A percentile compares a stretch with the other conserved stretches of the same genome.
Evolutionary conservation across 92 coral and sea anemone species (phyloP).

Genomic region (Parazoanthus atlanticus): DNA sequence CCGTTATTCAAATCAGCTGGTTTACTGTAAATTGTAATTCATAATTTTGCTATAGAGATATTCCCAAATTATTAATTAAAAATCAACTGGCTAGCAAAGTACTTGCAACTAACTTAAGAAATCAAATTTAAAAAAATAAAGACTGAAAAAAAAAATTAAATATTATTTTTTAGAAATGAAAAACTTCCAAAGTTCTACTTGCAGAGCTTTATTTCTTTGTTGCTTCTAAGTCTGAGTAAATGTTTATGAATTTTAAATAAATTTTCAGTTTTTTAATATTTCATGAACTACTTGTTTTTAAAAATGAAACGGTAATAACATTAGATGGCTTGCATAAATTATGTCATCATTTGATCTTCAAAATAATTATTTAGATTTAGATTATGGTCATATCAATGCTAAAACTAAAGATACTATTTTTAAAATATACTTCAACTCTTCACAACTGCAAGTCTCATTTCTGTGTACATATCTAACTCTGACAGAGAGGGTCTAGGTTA

Average conservation of each 20-base stretch:
- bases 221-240: background rate
- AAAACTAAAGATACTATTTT: background rate
- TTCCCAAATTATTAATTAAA: no score
- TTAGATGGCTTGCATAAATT: background rate
- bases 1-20: no score
- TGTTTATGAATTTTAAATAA: background rate
- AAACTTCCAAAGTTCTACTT: background rate
- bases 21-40: no score
- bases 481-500: no score
- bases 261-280: no score
- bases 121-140: no score
- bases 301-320: background rate
- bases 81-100: background rate
- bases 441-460: background rate
- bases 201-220: background rate
- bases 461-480: no score
- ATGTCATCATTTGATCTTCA: background rate
- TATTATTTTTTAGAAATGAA: no score
- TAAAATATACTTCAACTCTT: background rate
- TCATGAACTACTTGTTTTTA: background rate
- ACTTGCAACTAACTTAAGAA: background rate
- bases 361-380: no score
- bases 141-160: no score
- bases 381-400: background rate
- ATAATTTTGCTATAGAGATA: no score